Percentiles rank a stretch among this genome's conserved stretches.
These are phyloP conservation scores for Limenitis camilla DNA, from an alignment of 2,888 invertebrate genomes.

Conservation along the genomic window DNA sequence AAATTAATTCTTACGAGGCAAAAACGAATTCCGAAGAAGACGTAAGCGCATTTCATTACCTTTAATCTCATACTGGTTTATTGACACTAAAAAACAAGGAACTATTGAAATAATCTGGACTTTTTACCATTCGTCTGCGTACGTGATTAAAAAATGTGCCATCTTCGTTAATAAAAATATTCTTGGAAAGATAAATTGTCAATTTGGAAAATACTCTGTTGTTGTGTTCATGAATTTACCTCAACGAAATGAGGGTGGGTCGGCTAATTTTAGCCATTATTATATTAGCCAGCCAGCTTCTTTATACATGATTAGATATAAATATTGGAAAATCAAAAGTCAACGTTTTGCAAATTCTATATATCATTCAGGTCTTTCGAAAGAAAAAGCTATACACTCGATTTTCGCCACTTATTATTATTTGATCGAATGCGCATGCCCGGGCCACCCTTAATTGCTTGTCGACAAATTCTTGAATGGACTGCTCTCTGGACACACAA, in stretches of 20 bases:
- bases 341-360: too few species aligned
- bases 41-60: slow-evolving; percentile 42
- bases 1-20: slow-evolving; percentile 45
- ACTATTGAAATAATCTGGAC: slow-evolving; percentile 31
- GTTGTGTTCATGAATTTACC: too few species aligned
- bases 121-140: slow-evolving; percentile 2
- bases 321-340: too few species aligned
- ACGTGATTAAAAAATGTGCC: not conserved
- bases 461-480: slow-evolving; percentile 67
- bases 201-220: too few species aligned
- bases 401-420: slow-evolving; percentile 35
- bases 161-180: not conserved
- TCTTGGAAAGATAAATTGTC: not conserved
- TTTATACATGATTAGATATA: not conserved
- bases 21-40: slow-evolving; percentile 33
- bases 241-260: too few species aligned
- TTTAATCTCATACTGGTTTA: slow-evolving; percentile 41
- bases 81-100: slow-evolving; percentile 41
- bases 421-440: slow-evolving; percentile 32
- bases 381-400: slow-evolving; percentile 31
- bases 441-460: slow-evolving; percentile 58
- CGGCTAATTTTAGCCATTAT: too few species aligned
- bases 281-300: too few species aligned
- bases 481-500: slow-evolving; percentile 48
- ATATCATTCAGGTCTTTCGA: not conserved